Conservation (phyloP, 2,113 vertebrate species). For the Alectura lathami region DNA sequence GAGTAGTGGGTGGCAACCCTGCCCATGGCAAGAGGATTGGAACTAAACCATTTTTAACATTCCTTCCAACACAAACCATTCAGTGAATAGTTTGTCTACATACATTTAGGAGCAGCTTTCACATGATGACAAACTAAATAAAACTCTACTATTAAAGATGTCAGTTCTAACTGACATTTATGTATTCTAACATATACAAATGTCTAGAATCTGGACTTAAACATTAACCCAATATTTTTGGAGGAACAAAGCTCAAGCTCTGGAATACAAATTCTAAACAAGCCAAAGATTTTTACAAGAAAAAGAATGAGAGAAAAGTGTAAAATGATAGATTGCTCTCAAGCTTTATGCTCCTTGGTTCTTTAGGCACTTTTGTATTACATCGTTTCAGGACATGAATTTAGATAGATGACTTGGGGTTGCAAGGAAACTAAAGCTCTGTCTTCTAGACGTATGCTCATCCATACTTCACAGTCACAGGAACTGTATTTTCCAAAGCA, state of each 20-base stretch:
- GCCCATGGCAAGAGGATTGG: neutral
- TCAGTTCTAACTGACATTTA: too few relatives aligned
- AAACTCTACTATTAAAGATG: neutral
- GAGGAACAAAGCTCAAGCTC: neutral
- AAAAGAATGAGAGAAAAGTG: neutral
- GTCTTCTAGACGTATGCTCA: conserved; percentile 7
- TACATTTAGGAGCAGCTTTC: neutral
- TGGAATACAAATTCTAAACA: neutral
- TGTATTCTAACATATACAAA: too few relatives aligned
- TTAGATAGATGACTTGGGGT: neutral
- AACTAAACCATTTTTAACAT: neutral
- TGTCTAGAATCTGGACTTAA: neutral
- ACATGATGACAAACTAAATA: neutral
- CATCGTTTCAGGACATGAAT: neutral
- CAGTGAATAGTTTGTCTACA: neutral
- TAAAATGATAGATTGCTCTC: neutral
- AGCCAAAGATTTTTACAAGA: neutral
- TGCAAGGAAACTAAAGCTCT: neutral
- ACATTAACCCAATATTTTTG: neutral
- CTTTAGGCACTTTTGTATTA: neutral
- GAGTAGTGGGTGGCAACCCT: neutral
- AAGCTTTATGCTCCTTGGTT: neutral
- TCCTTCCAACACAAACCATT: neutral
- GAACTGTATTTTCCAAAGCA: conserved; percentile 49
- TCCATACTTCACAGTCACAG: neutral